Evolutionary conservation across 2,113 vertebrate genomes (phyloP), one percentile per base, ranked within the genome.

Genomic region (Clupea harengus): DNA sequence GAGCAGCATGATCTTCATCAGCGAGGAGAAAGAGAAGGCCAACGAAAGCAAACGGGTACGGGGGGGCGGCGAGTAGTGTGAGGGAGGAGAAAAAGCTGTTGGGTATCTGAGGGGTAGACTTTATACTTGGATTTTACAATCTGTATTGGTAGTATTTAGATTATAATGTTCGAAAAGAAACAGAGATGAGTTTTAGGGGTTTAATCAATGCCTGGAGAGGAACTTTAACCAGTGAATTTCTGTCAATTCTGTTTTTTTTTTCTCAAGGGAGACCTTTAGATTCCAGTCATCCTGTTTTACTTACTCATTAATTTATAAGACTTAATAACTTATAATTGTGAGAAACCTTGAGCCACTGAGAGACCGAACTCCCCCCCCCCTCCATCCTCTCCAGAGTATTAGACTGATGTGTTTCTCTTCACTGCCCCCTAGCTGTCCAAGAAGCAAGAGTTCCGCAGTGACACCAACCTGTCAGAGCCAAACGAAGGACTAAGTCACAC

Each of bases 361-460:
- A 54, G 17, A 4, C 17, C 11, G 13, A n/a, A n/a, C n/a, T n/a
- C n/a, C 52, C 4, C 17, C 52, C 15, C 50, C 11, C 20, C 3
- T 39, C 46, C 0, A 49, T 82, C 60, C 57, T 18, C 49, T 81
- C 78, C 81, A 81, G 11, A 44, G 44, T 82, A 72, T 88, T 7
- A 54, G 39, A 49, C 67, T 86, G 67, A 64, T 50, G 17, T 39
- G 83, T 64, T 88, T 88, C 86, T 90, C 88, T 93, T 9, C 92
- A 86, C 92, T 83, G 84, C 91, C 86, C 81, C 92, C 89, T 91
- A 99, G 98, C 92, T 99, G 84, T 98, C 97, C 83, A 97, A 97
- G 92, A 99, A 99, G 88, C 96, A 96, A 0, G 98, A 99, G 91
- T 99, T 99, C 92, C 97, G 97, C 95, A 99, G 98, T 88, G 98